Conservation (phyloP, 2,113 vertebrate genomes). For the Sylvia atricapilla region DNA sequence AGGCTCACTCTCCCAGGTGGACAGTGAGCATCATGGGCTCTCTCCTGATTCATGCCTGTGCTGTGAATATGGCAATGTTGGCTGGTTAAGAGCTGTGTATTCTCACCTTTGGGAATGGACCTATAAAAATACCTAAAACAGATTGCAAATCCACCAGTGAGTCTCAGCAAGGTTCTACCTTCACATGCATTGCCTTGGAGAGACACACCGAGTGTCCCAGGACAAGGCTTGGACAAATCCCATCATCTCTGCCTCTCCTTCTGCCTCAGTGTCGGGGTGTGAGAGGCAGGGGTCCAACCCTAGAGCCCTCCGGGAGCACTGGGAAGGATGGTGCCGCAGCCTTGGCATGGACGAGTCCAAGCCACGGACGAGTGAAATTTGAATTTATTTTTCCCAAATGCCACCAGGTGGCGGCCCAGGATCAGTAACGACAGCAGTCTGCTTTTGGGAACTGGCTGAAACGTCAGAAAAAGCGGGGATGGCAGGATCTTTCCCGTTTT, state of each 20-base stretch:
- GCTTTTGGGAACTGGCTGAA: not conserved
- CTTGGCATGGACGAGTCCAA: no score
- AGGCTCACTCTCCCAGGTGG: fast-evolving
- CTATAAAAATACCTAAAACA: not conserved
- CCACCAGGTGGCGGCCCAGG: slow-evolving; percentile 70
- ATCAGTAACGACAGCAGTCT: not conserved
- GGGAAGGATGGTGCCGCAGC: fast-evolving
- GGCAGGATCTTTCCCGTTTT: not conserved
- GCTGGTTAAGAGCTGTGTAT: not conserved
- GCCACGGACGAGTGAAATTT: fast-evolving
- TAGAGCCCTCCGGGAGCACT: not conserved
- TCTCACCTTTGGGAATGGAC: not conserved
- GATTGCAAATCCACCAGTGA: not conserved
- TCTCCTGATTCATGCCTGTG: not conserved
- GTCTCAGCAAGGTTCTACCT: not conserved
- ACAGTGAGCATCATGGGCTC: not conserved
- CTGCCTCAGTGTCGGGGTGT: not conserved
- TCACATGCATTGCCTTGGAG: not conserved
- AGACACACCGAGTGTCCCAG: no score
- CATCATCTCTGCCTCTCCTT: not conserved
- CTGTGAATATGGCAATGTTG: not conserved
- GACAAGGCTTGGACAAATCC: not conserved
- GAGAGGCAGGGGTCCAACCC: not conserved
- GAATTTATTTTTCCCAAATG: not conserved
- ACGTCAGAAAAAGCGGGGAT: fast-evolving